Conservation (phyloP, 2,888 invertebrate genomes). For the Eucriotettix oculatus region DNA sequence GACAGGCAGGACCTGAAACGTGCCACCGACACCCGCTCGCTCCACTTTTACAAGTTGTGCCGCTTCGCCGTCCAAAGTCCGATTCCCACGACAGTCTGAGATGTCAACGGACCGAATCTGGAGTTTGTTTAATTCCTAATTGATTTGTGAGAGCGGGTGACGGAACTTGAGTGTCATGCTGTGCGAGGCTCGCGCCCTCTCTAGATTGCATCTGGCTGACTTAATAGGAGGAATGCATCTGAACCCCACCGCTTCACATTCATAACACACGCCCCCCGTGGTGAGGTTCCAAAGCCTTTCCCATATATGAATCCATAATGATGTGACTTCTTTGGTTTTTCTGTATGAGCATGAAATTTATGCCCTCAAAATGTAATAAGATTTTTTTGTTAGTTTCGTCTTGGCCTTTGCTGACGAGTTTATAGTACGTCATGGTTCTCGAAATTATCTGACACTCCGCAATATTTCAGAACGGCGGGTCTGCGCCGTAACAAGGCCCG, state of each 20-base stretch:
- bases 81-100: no score
- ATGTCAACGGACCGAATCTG: no score
- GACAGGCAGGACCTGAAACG: no score
- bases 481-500: neutral
- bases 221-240: no score
- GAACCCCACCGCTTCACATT: constrained; percentile 4
- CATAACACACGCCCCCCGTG: constrained; percentile 9
- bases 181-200: neutral
- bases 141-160: no score
- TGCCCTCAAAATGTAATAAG: constrained; percentile 10
- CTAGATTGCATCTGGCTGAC: neutral
- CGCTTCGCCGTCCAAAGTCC: no score
- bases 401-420: constrained; percentile 6
- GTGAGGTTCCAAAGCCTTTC: neutral
- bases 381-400: neutral
- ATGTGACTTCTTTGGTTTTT: constrained; percentile 11
- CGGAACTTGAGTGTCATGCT: neutral
- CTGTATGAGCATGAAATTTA: constrained; percentile 11
- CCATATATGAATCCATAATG: constrained; percentile 13
- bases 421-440: constrained; percentile 5
- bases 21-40: no score
- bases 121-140: no score
- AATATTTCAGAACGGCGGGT: neutral
- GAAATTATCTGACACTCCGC: neutral
- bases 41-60: no score